phyloP scores from a whole-genome alignment of 2,113 vertebrate genomes.

The Opisthocomus hoazin region DNA sequence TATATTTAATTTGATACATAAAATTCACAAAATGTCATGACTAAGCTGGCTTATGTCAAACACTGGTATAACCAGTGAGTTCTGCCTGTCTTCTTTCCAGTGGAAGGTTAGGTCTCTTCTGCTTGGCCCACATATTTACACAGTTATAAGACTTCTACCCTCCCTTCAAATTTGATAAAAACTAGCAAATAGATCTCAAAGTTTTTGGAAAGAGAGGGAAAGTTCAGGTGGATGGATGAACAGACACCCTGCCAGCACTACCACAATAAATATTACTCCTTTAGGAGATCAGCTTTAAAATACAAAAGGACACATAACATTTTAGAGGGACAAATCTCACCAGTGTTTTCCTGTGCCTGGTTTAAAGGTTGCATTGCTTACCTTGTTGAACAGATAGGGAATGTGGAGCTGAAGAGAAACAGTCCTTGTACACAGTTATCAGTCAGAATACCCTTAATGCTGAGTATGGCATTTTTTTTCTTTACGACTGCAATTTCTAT shows the following conservation, averaged over 20 bases:
- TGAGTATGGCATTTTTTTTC: neutral
- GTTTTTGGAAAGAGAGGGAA: neutral
- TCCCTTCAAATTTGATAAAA: neutral
- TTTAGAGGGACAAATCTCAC: neutral
- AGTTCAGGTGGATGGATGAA: neutral
- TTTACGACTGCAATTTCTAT: neutral
- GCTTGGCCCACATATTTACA: neutral
- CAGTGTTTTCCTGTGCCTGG: neutral
- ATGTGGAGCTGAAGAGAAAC: neutral
- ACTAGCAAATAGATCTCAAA: neutral
- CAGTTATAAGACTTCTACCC: neutral
- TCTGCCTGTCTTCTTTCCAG: neutral
- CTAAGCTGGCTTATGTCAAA: neutral
- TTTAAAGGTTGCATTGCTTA: neutral
- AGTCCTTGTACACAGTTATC: neutral
- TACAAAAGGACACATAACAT: neutral
- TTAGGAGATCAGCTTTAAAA: neutral
- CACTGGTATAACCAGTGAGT: neutral
- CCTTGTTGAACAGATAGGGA: neutral
- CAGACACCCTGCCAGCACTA: neutral
- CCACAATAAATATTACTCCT: neutral
- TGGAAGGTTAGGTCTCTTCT: neutral
- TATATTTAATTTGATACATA: neutral
- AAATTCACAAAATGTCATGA: neutral
- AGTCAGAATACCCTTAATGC: neutral